These are phyloP conservation scores for Panzeria rudis DNA, from an alignment of 2,888 invertebrate species.

Conservation along the genomic window DNA sequence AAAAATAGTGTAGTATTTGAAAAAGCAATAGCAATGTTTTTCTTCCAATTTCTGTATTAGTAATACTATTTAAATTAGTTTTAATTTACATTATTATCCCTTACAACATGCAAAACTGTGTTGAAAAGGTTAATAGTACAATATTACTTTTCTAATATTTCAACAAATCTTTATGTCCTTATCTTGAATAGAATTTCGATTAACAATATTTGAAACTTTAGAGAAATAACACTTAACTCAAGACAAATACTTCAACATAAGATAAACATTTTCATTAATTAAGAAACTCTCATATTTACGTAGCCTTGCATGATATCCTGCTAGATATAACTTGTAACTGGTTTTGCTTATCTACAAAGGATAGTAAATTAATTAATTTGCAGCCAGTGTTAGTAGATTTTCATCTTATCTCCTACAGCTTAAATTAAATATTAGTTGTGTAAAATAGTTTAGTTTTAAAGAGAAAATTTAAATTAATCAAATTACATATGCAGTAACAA, in stretches of 20 bases:
- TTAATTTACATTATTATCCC: neutral
- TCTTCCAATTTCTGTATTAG: neutral
- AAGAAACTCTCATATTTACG: slow-evolving; percentile 14
- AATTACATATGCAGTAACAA: neutral
- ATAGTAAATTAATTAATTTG: slow-evolving; percentile 34
- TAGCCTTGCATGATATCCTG: neutral
- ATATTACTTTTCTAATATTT: neutral
- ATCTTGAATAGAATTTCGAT: neutral
- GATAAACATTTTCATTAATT: slow-evolving; percentile 54
- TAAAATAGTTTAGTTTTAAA: neutral
- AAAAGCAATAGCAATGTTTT: too few species aligned
- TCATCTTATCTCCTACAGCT: neutral
- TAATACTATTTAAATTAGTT: neutral
- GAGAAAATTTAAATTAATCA: neutral
- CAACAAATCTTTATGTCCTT: neutral
- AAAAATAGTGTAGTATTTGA: too few species aligned
- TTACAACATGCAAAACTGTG: neutral
- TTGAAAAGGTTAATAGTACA: neutral
- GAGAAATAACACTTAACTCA: neutral
- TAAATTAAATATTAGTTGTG: neutral
- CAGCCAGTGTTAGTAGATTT: neutral
- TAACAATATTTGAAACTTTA: neutral
- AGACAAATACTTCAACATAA: neutral
- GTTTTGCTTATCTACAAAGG: slow-evolving; percentile 19
- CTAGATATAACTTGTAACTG: neutral